phyloP scores from a whole-genome alignment of 2,113 vertebrate species.

The Ptyas mucosa region DNA sequence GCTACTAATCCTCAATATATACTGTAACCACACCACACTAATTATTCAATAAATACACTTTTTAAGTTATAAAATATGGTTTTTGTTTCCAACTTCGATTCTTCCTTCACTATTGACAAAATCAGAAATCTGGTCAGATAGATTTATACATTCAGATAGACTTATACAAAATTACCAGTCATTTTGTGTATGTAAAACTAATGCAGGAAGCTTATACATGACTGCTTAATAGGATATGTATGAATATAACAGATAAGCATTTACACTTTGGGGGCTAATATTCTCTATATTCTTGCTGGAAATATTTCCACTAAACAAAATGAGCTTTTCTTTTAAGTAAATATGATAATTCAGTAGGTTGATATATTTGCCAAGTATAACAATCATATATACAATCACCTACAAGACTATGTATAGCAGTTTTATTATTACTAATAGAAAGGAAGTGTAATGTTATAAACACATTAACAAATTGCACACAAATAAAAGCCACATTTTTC shows the following conservation, averaged over 20 bases:
- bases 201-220: neutral
- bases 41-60: neutral
- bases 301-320: neutral
- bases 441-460: neutral
- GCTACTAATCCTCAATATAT: neutral
- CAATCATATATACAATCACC: neutral
- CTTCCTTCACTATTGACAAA: neutral
- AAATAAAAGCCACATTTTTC: neutral
- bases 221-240: neutral
- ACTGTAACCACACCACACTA: neutral
- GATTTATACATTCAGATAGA: neutral
- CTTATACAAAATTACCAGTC: neutral
- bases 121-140: neutral
- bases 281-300: neutral
- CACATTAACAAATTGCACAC: neutral
- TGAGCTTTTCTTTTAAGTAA: neutral
- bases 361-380: neutral
- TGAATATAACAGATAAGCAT: neutral
- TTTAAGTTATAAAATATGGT: neutral
- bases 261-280: neutral
- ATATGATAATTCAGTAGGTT: neutral
- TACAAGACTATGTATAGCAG: neutral
- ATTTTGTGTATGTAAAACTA: neutral
- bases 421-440: neutral
- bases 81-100: neutral